Evolutionary conservation across 2,797 vertebrate genomes (phyloP).

Genomic region (Sylvilagus floridanus): DNA sequence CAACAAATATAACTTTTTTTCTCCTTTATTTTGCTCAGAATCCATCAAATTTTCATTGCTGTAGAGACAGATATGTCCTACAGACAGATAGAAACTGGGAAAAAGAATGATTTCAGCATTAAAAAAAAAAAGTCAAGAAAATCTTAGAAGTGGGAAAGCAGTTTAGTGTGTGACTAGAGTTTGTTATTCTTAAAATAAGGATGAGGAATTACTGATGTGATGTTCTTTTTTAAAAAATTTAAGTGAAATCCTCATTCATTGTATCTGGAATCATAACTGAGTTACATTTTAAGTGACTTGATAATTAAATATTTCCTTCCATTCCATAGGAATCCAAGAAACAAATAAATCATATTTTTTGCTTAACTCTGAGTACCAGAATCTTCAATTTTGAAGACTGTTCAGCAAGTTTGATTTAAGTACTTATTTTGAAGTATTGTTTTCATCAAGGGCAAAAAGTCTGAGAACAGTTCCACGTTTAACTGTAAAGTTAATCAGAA

Average conservation of each 20-base stretch:
- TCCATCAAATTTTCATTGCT: neutral
- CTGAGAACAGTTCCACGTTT: neutral
- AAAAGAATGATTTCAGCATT: neutral
- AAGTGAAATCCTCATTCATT: neutral
- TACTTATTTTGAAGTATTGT: neutral
- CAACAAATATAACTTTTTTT: neutral
- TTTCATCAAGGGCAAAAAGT: neutral
- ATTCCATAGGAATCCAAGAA: neutral
- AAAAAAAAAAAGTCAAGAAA: neutral
- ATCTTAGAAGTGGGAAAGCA: neutral
- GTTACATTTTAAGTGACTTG: conserved; percentile 9
- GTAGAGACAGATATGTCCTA: neutral
- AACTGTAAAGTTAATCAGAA: neutral
- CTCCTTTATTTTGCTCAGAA: neutral
- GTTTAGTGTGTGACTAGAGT: neutral
- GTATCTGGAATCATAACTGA: neutral
- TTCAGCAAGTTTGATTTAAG: neutral
- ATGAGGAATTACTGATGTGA: neutral
- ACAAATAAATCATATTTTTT: neutral
- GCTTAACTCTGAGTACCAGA: neutral
- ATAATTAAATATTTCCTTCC: neutral
- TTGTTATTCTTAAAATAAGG: neutral
- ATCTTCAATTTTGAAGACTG: neutral
- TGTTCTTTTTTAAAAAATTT: neutral
- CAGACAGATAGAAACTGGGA: neutral